Conservation (phyloP, 2,888 invertebrate genomes). For the Lottia gigantea region DNA sequence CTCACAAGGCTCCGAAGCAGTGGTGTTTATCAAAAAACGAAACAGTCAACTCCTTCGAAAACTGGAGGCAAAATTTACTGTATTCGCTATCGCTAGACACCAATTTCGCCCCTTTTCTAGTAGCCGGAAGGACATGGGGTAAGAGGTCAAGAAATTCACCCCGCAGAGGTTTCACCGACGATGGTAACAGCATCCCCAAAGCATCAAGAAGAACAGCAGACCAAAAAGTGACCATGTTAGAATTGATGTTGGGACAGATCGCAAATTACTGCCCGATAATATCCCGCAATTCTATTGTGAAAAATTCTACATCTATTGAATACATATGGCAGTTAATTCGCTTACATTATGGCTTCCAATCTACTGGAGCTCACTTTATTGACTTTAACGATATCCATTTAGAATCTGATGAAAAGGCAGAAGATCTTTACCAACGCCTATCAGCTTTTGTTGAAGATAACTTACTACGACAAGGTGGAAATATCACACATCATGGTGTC, state of each 20-base stretch:
- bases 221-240: conserved; percentile 15
- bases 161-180: conserved; percentile 5
- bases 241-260: conserved; percentile 10
- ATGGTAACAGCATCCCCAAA: not conserved
- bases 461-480: conserved; percentile 23
- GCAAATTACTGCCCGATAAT: conserved; percentile 26
- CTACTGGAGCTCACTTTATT: conserved; percentile 38
- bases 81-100: conserved; percentile 25
- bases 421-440: conserved; percentile 33
- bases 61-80: conserved; percentile 19
- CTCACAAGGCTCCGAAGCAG: conserved; percentile 19
- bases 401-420: conserved; percentile 35
- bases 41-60: conserved; percentile 27
- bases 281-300: conserved; percentile 28
- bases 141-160: conserved; percentile 7
- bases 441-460: conserved; percentile 36
- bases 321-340: conserved; percentile 38
- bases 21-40: conserved; percentile 27
- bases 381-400: conserved; percentile 29
- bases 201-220: not conserved
- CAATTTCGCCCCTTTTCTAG: conserved; percentile 24
- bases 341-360: conserved; percentile 42
- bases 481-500: conserved; percentile 19
- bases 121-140: conserved; percentile 20
- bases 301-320: conserved; percentile 32